Conservation (phyloP, 2,113 vertebrate species). For the Anoura caudifer region DNA sequence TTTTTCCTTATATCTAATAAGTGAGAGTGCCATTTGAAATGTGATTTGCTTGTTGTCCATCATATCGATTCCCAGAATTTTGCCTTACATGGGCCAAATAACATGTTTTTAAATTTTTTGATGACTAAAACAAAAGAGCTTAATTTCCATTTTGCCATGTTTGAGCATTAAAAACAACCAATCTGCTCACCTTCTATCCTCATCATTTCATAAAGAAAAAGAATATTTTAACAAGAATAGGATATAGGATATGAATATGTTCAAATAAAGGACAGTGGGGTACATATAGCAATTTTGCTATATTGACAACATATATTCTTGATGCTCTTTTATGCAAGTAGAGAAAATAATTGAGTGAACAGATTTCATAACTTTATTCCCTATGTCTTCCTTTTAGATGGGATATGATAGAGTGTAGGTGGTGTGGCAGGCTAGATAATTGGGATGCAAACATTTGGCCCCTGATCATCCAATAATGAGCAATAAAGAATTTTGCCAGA, state of each 20-base stretch:
- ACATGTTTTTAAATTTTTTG: not conserved
- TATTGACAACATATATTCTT: not conserved
- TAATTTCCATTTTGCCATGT: conserved; percentile 7
- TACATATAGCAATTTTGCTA: not conserved
- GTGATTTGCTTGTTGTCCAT: not conserved
- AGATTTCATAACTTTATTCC: not conserved
- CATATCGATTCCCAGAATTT: not conserved
- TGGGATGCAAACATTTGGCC: not conserved
- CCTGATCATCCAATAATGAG: not conserved
- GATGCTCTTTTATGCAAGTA: not conserved
- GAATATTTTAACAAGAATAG: not conserved
- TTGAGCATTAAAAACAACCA: not conserved
- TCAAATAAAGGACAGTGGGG: not conserved
- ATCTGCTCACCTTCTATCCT: not conserved
- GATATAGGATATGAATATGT: not conserved
- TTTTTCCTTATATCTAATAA: not conserved
- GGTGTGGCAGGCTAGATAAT: not conserved
- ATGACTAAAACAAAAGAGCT: not conserved
- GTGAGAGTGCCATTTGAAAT: not conserved
- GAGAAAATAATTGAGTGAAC: not conserved
- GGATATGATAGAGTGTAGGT: not conserved
- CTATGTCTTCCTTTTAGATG: not conserved
- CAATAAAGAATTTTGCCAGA: not conserved
- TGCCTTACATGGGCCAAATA: not conserved
- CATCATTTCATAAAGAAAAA: conserved; percentile 20